Evolutionary conservation across 1,140 invertebrate species (phyloP), one percentile per base, ranked within the genome.

Genomic region (Sogatella furcifera): DNA sequence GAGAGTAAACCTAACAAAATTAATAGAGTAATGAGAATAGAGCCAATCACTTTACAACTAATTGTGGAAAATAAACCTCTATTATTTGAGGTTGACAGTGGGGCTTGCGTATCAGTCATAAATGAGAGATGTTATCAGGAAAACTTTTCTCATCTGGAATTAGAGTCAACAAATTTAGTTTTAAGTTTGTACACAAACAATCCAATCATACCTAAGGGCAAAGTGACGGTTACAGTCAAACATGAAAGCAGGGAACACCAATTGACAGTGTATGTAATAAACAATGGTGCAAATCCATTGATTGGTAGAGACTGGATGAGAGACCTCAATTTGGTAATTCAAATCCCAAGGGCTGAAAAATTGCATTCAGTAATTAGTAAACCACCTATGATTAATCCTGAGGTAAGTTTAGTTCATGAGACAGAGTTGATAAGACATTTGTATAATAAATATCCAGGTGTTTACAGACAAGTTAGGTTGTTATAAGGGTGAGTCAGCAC

Each of bases 281-380:
- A 14, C 17, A 56, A 38, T 41, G 28, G 55, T 17, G 55, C 52
- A 17, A 54, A 54, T 54, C 52, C 52, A 15, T 24, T 54, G n/a
- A 56, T 56, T 31, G 55, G 31, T 13, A 56, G 55, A 38, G 31
- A 56, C 21, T 54, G 52, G 52, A 54, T 54, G n/a, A n/a, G 52
- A 17, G 52, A 54, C 31, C 21, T 54, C 14, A 31, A 22, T 10
- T n/a, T 22, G n/a, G n/a, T 56, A 28, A n/a, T 38, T 28, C 31
- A 56, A 22, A 38, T 38, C 55, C 21, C 42, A 56, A n/a, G 15
- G 11, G 42, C 11, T 17, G n/a, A 15, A 14, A 31, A 31, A 5
- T 31, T 31, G 31, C 31, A 31, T 31, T 31, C 31, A 4, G 31
- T 31, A 31, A 31, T 31, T 31, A 31, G 31, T 31, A 31, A 31